Evolutionary conservation across 2,797 vertebrate genomes (phyloP).

Genomic region (Chiroxiphia lanceolata): DNA sequence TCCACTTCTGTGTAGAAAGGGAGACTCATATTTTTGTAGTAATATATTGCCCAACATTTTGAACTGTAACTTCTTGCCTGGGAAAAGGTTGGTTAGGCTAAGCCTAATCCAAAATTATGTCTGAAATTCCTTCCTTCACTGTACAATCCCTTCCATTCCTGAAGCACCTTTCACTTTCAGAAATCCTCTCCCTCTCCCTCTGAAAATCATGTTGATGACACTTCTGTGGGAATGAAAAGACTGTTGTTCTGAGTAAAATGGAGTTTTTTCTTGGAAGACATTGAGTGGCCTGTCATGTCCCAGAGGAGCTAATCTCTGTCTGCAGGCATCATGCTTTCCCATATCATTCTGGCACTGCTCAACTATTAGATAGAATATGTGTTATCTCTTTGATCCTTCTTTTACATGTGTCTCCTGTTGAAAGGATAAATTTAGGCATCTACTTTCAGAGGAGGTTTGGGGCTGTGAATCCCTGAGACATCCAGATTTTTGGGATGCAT

Average conservation of each 20-base stretch:
- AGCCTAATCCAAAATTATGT: neutral
- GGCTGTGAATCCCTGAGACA: neutral
- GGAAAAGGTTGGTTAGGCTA: neutral
- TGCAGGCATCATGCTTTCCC: neutral
- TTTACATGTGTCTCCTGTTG: neutral
- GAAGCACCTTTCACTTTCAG: neutral
- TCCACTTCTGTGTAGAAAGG: neutral
- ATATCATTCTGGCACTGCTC: neutral
- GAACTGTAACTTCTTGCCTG: neutral
- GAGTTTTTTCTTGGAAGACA: neutral
- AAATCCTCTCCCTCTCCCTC: neutral
- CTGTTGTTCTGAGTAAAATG: neutral
- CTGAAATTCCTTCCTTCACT: neutral
- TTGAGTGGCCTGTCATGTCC: neutral
- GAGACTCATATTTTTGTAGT: neutral
- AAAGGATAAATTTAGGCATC: neutral
- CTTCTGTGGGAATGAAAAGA: neutral
- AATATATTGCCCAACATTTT: neutral
- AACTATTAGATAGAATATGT: neutral
- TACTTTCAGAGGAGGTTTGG: neutral
- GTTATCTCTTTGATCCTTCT: neutral
- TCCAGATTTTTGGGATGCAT: neutral
- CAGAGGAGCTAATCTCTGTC: neutral
- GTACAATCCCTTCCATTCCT: neutral
- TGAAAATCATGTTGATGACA: neutral